Percentiles rank a stretch among this genome's conserved stretches.
These are phyloP conservation scores for Quiscalus mexicanus DNA, from an alignment of 2,113 vertebrate genomes.

Conservation along the genomic window DNA sequence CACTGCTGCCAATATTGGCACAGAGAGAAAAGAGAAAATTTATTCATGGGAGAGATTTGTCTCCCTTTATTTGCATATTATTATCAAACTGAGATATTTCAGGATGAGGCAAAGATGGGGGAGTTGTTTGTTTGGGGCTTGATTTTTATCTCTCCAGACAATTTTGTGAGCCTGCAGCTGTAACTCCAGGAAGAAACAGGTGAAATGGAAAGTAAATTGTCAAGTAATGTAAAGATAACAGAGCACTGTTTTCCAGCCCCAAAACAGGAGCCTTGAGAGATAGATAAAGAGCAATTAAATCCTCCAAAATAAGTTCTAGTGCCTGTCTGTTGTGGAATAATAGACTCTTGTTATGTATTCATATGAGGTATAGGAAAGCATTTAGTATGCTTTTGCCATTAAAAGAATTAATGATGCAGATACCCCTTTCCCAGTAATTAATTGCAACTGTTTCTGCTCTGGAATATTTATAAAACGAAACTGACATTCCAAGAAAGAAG, in stretches of 20 bases:
- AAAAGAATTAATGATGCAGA: background rate
- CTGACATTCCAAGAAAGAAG: background rate
- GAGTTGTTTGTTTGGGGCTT: background rate
- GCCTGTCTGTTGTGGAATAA: background rate
- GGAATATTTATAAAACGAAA: background rate
- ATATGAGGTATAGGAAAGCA: background rate
- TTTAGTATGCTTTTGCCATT: background rate
- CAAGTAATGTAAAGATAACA: background rate
- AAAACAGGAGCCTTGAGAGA: background rate
- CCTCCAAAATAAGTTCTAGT: background rate
- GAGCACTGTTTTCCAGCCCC: background rate
- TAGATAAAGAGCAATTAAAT: background rate
- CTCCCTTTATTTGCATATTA: background rate
- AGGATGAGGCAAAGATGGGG: background rate
- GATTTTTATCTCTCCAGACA: background rate
- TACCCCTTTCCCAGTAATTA: background rate
- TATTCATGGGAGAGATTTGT: background rate
- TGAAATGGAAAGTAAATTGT: background rate
- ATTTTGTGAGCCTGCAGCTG: background rate
- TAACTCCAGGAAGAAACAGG: background rate
- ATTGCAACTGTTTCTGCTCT: background rate
- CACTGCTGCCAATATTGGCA: background rate
- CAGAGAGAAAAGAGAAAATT: background rate
- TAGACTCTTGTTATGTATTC: background rate
- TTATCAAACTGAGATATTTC: background rate